These are phyloP conservation scores for Tineola bisselliella DNA, from an alignment of 2,888 invertebrate species.

Conservation along the genomic window DNA sequence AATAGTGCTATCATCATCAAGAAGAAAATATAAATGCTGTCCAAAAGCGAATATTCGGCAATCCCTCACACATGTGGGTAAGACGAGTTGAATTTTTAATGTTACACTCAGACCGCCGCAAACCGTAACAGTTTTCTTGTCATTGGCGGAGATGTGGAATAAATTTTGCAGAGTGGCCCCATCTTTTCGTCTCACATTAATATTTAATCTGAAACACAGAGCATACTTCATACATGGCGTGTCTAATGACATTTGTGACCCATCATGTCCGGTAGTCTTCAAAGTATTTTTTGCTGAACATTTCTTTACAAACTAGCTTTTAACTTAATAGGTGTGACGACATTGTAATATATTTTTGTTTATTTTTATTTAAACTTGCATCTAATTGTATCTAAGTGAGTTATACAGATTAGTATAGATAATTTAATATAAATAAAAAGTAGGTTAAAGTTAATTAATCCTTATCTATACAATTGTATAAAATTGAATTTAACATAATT, in stretches of 20 bases:
- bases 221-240: slow-evolving; percentile 60
- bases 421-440: too few relatives aligned
- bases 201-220: slow-evolving; percentile 58
- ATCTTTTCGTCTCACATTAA: slow-evolving; percentile 66
- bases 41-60: slow-evolving; percentile 64
- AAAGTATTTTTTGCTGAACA: neutral
- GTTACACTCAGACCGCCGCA: slow-evolving; percentile 68
- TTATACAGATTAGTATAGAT: too few relatives aligned
- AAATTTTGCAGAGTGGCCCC: slow-evolving; percentile 69
- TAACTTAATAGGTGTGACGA: neutral
- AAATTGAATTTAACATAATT: neutral
- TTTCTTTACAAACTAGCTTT: neutral
- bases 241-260: slow-evolving; percentile 50
- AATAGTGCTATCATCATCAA: neutral
- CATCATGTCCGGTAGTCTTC: neutral
- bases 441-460: neutral
- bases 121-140: slow-evolving; percentile 70
- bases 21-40: slow-evolving; percentile 66
- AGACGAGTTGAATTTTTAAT: slow-evolving; percentile 66
- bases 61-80: slow-evolving; percentile 69
- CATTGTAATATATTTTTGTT: neutral
- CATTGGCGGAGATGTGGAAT: slow-evolving; percentile 66
- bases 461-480: neutral
- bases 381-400: too few relatives aligned
- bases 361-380: too few relatives aligned